Percentiles rank a stretch among this genome's conserved stretches.
These are phyloP conservation scores for Callorhinus ursinus DNA, from an alignment of 2,113 vertebrate species.

Conservation along the genomic window DNA sequence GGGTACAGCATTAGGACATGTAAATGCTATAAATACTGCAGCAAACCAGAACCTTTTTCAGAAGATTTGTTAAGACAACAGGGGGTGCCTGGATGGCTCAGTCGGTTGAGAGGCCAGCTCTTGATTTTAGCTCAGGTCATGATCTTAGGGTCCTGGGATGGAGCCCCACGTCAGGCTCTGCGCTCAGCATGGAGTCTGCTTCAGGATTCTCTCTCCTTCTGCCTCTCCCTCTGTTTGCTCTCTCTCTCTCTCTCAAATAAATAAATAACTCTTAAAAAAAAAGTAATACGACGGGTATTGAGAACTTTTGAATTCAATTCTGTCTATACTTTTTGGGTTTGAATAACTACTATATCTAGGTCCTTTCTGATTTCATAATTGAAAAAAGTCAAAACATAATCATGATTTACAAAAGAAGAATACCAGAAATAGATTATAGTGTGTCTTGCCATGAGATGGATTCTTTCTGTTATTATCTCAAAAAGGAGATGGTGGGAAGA, in stretches of 20 bases:
- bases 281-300: not conserved
- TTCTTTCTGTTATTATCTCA: not conserved
- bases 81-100: not conserved
- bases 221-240: not conserved
- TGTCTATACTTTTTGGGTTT: not conserved
- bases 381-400: not conserved
- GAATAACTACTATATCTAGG: not conserved
- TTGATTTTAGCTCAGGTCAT: not conserved
- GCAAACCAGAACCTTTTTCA: not conserved
- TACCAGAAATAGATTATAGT: not conserved
- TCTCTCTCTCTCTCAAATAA: not conserved
- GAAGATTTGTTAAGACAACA: not conserved
- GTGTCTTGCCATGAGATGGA: not conserved
- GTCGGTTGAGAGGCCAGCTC: not conserved
- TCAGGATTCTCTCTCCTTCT: not conserved
- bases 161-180: not conserved
- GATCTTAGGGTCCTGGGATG: not conserved
- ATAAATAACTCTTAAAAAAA: not conserved
- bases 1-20: not conserved
- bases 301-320: not conserved
- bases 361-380: conserved; percentile 2
- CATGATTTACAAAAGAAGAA: not conserved
- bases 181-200: not conserved
- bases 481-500: not conserved
- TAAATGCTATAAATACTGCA: not conserved